Conservation (phyloP, 2,888 invertebrate genomes). For the Rapana venosa region DNA sequence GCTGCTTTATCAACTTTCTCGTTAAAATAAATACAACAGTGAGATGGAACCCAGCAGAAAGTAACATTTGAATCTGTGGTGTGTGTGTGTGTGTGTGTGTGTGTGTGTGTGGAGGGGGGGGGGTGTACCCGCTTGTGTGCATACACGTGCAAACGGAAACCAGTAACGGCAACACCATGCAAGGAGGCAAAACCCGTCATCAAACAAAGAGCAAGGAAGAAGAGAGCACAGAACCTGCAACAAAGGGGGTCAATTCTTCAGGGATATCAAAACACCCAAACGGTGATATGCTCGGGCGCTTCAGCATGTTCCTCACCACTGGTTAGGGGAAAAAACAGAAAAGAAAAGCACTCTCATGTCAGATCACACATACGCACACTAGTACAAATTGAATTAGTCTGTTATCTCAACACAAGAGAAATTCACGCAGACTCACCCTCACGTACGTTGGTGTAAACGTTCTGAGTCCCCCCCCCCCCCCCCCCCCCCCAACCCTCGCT, state of each 20-base stretch:
- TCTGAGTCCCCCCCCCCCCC: too few relatives aligned
- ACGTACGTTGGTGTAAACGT: too few relatives aligned
- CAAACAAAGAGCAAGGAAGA: neutral
- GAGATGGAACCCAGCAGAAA: too few relatives aligned
- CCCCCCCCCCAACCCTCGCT: too few relatives aligned
- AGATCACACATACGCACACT: constrained; percentile 14
- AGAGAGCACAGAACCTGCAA: neutral
- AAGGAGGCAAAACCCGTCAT: neutral
- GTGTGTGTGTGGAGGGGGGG: neutral
- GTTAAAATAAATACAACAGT: too few relatives aligned
- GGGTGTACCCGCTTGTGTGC: neutral
- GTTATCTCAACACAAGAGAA: too few relatives aligned
- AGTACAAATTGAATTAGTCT: neutral
- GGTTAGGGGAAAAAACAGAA: constrained; percentile 1
- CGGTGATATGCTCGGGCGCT: neutral
- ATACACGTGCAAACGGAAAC: neutral
- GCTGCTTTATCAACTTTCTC: too few relatives aligned
- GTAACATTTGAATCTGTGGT: too few relatives aligned
- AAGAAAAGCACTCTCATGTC: neutral
- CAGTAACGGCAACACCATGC: neutral
- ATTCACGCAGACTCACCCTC: too few relatives aligned
- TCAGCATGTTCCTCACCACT: constrained; percentile 14
- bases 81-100: neutral
- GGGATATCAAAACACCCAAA: neutral
- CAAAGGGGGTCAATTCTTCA: neutral